phyloP scores from a whole-genome alignment of 1,140 invertebrate genomes.

The Chymomyza costata region DNA sequence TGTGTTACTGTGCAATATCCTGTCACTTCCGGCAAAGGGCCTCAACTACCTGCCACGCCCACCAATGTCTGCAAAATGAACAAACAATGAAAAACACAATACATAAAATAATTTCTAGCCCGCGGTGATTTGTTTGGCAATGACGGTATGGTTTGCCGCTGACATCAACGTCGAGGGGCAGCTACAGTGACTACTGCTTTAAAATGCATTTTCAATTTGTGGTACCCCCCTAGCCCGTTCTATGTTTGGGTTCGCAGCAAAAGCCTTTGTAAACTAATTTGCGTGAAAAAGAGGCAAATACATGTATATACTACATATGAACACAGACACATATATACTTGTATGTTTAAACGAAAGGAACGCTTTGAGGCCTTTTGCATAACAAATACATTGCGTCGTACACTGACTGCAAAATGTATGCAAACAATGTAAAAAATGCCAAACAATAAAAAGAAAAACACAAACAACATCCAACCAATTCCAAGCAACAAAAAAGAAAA shows the following conservation, averaged over 20 bases:
- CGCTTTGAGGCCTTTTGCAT: constrained; percentile 70
- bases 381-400: constrained; percentile 55
- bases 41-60: background rate
- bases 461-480: constrained; percentile 24
- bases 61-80: constrained; percentile 37
- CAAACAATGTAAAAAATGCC: constrained; percentile 60
- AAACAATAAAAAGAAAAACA: constrained; percentile 35
- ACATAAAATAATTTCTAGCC: constrained; percentile 65
- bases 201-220: constrained; percentile 72
- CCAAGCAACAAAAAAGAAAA: constrained; percentile 20
- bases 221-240: too few relatives aligned
- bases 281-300: constrained; percentile 34
- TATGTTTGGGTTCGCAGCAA: too few relatives aligned
- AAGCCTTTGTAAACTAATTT: constrained; percentile 67
- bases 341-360: constrained; percentile 22
- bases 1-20: constrained; percentile 42
- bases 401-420: constrained; percentile 56
- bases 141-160: background rate
- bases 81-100: constrained; percentile 45
- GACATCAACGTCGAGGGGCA: background rate
- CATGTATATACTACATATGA: constrained; percentile 15
- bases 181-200: constrained; percentile 42
- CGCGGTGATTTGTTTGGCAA: constrained; percentile 31
- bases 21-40: constrained; percentile 15
- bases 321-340: constrained; percentile 27